Conservation (phyloP, 2,888 invertebrate genomes). For the Aporophyla lueneburgensis region DNA sequence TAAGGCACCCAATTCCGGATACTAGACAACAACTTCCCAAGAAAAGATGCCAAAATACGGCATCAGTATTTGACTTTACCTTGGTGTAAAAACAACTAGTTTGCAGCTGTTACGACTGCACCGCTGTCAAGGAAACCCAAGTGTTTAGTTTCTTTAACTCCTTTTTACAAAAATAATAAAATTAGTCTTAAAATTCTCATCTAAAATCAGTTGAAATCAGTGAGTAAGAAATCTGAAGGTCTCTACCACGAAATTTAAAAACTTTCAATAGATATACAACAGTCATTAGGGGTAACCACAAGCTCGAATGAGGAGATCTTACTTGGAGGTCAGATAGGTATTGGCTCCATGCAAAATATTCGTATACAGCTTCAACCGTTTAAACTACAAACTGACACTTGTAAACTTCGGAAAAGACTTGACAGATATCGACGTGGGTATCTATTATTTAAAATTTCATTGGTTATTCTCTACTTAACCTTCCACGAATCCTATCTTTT, state of each 20-base stretch:
- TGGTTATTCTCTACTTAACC: neutral
- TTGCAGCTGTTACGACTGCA: neutral
- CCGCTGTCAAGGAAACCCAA: neutral
- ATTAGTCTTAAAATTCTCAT: slow-evolving; percentile 24
- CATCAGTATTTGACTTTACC: neutral
- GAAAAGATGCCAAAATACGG: neutral
- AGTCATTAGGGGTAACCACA: neutral
- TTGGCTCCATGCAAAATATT: neutral
- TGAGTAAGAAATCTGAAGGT: neutral
- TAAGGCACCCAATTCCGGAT: too few species aligned
- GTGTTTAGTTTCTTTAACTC: too few species aligned
- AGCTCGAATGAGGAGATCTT: too few species aligned
- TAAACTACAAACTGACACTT: neutral
- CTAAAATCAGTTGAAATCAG: neutral
- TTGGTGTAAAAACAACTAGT: neutral
- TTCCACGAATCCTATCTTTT: neutral
- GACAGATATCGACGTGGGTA: neutral
- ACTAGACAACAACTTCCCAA: too few species aligned
- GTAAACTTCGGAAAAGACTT: neutral
- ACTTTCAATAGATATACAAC: neutral
- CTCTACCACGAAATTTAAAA: neutral
- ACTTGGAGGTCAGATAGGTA: neutral
- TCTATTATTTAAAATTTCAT: neutral
- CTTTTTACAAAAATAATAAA: slow-evolving; percentile 1
- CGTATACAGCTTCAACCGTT: neutral